Base-by-base conservation (phyloP, 1,140 invertebrate genomes). In the Tribolium castaneum region DNA sequence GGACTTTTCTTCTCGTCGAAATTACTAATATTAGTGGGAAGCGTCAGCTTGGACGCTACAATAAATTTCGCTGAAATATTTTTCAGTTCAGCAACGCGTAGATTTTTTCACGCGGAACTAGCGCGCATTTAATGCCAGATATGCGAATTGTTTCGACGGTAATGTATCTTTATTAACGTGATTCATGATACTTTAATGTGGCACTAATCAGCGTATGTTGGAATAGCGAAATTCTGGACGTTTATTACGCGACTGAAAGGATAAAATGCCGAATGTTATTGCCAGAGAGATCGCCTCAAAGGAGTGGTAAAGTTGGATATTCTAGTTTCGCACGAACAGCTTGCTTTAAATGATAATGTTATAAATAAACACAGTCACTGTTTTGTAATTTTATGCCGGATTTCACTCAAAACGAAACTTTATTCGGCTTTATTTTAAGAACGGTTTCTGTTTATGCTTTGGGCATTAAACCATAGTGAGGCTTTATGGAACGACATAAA, bases 21-120 rank as follows among this genome's bases (percentile, higher is more conserved):
- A 66, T 66, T 66, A 66, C 59, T 66, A 12, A 66, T 66, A 66
- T 66, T 66, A 66, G 30, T 35, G 59, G 12, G 34, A 66, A 66
- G 59, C 59, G 59, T 66, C 59, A 66, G 59, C 25, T 66, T 66
- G 59, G 51, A 13, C 51, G 51, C 56, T 30, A 30, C 56, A 35
- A 66, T 66, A 35, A 35, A 66, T 66, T 35, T 35, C 9, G 22
- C 16, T 30, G 25, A 30, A 30, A 30, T 30, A 30, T 30, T 30
- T 30, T 30, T 30, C 25, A 30, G 25, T 6, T 30, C 6, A 30
- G 25, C 25, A 30, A 30, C 25, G 25, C 6, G 3, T 30, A 4
- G 25, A 30, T 30, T 45, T 45, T 45, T 45, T n/a, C 39, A n/a
- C 9, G 52, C 39, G 7, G 39, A 45, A 45, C 5, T 45, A 9